phyloP scores from a whole-genome alignment of 2,113 vertebrate species.

The Prunella fulvescens region DNA sequence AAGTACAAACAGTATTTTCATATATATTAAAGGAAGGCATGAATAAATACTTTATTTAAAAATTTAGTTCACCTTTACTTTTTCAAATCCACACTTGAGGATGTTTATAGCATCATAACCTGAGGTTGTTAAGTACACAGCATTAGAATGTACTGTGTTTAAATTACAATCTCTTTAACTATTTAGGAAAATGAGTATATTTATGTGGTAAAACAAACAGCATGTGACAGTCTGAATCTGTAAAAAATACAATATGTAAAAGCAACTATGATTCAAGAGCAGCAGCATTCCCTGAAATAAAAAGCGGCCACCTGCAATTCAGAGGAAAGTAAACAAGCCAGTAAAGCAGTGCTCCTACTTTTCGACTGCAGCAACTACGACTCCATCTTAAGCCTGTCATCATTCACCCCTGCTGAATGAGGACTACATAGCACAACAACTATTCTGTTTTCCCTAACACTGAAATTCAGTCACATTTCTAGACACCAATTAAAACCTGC shows the following conservation, averaged over 20 bases:
- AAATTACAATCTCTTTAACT: background rate
- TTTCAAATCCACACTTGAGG: background rate
- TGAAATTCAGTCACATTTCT: background rate
- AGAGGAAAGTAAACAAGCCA: conserved; percentile 32
- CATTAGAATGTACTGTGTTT: background rate
- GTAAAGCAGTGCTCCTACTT: background rate
- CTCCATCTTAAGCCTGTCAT: conserved; percentile 55
- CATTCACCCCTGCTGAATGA: conserved; percentile 9
- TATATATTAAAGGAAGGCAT: background rate
- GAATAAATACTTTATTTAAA: background rate
- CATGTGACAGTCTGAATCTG: background rate
- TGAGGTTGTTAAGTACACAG: background rate
- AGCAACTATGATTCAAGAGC: background rate
- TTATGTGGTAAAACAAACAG: background rate
- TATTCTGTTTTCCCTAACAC: background rate
- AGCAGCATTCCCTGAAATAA: background rate
- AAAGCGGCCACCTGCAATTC: background rate
- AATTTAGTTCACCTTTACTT: background rate
- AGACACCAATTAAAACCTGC: background rate
- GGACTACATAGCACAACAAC: background rate
- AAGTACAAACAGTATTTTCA: background rate
- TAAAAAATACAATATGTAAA: background rate
- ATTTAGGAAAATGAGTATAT: background rate
- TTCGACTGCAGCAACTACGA: background rate
- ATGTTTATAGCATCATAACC: background rate